A percentile compares a stretch with the other conserved stretches of the same genome.
These are phyloP conservation scores for Garrulus glandarius DNA, from an alignment of 2,797 vertebrate species.

Conservation along the genomic window DNA sequence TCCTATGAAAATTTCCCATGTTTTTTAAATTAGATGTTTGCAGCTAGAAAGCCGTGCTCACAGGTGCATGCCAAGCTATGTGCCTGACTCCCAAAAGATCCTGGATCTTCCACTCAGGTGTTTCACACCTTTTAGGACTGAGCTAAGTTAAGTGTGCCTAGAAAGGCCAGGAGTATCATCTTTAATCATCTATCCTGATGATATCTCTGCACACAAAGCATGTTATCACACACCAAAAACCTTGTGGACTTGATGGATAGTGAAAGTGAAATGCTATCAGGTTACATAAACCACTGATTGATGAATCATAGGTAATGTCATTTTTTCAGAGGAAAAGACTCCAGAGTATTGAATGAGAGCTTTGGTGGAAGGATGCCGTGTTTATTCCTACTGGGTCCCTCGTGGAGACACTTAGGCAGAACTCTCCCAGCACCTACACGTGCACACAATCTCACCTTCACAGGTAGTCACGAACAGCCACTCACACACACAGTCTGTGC, in stretches of 20 bases:
- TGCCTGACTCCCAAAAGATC: background rate
- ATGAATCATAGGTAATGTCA: conserved; percentile 62
- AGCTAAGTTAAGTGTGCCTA: background rate
- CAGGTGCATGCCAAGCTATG: background rate
- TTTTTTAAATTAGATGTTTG: background rate
- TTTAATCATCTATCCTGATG: background rate
- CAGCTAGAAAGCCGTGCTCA: background rate
- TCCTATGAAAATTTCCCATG: background rate
- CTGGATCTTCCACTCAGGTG: background rate
- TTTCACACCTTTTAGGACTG: background rate
- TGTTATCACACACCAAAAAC: background rate
- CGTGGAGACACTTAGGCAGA: no score
- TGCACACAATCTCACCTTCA: no score
- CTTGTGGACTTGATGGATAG: background rate
- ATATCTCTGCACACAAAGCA: background rate
- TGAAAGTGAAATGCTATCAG: background rate
- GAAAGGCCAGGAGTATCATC: background rate
- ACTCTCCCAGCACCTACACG: no score
- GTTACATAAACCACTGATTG: conserved; percentile 61
- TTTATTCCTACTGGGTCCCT: no score
- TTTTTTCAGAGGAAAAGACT: conserved; percentile 19
- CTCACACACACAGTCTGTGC: no score
- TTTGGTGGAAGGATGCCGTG: no score
- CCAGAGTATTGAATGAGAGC: background rate
- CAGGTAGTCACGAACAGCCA: no score